A percentile compares a stretch with the other conserved stretches of the same genome.
phyloP scores from a whole-genome alignment of 23 tunicate species.

The Styela clava region DNA sequence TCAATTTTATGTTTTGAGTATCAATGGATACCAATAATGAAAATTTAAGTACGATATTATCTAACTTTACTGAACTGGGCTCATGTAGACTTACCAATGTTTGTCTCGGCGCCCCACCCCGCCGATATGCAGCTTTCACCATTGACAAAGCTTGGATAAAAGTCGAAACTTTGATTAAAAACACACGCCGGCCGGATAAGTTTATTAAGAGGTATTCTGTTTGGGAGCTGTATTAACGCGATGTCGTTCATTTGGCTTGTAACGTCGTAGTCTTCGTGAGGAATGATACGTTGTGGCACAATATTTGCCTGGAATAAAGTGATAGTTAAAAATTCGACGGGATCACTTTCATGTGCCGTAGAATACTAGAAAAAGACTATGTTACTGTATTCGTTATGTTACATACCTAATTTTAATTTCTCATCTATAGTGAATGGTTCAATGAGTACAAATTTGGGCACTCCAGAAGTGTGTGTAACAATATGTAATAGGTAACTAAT shows the following conservation, averaged over 20 bases:
- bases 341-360: background rate
- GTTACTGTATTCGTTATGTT: too few species aligned
- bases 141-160: background rate
- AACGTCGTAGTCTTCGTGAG: constrained; percentile 42
- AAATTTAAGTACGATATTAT: too few species aligned
- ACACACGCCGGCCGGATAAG: constrained; percentile 72
- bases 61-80: too few species aligned
- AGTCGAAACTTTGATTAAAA: background rate
- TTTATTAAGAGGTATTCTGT: constrained; percentile 23
- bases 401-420: too few species aligned
- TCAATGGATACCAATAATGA: too few species aligned
- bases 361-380: background rate
- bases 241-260: constrained; percentile 53
- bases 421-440: too few species aligned
- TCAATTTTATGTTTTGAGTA: too few species aligned
- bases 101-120: constrained; percentile 28
- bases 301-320: constrained; percentile 11
- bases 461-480: too few species aligned
- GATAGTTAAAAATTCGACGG: background rate
- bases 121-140: constrained; percentile 18
- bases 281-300: constrained; percentile 33
- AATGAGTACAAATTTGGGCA: too few species aligned
- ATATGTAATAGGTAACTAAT: too few species aligned
- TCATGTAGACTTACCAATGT: constrained; percentile 12
- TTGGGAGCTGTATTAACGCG: constrained; percentile 41